Evolutionary conservation across 2,888 invertebrate genomes (phyloP), one percentile per base, ranked within the genome.

Genomic region (Clitarchus hookeri): DNA sequence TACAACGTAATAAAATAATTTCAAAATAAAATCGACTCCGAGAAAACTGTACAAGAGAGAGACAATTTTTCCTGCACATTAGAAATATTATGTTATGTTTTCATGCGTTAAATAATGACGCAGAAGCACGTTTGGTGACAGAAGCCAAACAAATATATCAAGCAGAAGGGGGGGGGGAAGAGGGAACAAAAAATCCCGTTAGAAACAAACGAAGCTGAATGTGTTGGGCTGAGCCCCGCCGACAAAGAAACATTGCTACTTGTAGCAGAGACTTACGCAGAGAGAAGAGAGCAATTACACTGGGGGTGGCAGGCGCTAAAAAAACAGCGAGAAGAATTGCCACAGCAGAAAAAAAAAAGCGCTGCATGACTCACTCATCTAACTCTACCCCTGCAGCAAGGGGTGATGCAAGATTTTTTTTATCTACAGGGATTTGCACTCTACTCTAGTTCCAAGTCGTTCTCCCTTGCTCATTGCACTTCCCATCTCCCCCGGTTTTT

Each of bases 401-500:
- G 87, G 85, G 82, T 77, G 84, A 83, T 84, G 84, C 65, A 85
- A 44, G 82, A 80, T 84, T 87, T 87, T 87, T 87, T 87, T 87
- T 87, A 87, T 87, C 86, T 87, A 87, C 87, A 87, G 87, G 87
- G 87, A 87, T 87, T 87, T 87, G 87, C 87, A 87, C 87, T 87
- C 86, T 85, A 84, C 82, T 82, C 82, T 82, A 44, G 82, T 44
- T 82, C 82, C 44, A 82, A 26, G 36, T 82, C 82, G 79, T 78
- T 84, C 85, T 85, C 78, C 91, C 91, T 89, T 91, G 90, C 82
- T 82, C 82, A 36, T 65, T 82, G 27, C 90, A 88, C 91, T 91
- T 88, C 89, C 85, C 87, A 89, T 89, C 89, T 88, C 88, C 88
- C 88, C 89, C 88, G 91, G 89, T 91, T 90, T 23, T 23, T 11